Evolutionary conservation across 2,888 invertebrate genomes (phyloP), one percentile per base, ranked within the genome.

Genomic region (Dinocampus coccinellae): DNA sequence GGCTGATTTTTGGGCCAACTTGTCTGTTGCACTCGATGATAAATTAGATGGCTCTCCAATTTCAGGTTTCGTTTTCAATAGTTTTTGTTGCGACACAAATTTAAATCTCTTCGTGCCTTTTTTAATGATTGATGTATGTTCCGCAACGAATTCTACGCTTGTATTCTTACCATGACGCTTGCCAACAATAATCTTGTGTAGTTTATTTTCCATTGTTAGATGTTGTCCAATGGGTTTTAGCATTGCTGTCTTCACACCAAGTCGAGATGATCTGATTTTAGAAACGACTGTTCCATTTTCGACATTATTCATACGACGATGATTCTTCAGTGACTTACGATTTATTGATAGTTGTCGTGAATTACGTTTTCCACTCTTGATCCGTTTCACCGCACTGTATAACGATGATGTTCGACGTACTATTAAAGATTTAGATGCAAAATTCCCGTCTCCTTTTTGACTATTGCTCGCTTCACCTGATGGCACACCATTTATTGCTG

Each of bases 71-170:
- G 74, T 74, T 57, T 81, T 84, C 11, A 75, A 57, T 4, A 79
- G 42, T 53, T 75, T 81, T 11, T 61, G 36, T 39, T 76, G 73
- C 11, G 81, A 82, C 7, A 79, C 61, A 4, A 85, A 78, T 72
- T 84, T 85, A n/a, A 85, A 66, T 67, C 85, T 79, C 60, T 85
- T 85, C 4, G 84, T 75, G 3, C 84, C 84, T 3, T 84, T 81
- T 34, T 81, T 85, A 6, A 85, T 77, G 9, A 80, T 72, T 1
- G 78, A 76, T 29, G 82, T 83, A 75, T 81, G 79, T 66, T 85
- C 70, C 11, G 52, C 6, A 34, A 55, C 55, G 20, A 66, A n/a
- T 16, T 53, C 36, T 22, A 22, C 58, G 20, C 16, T 57, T 20
- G 69, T 57, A 72, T 76, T 65, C 36, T 1, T 61, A 68, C 11